phyloP scores from a whole-genome alignment of 2,113 vertebrate species.

The Ranitomeya variabilis region DNA sequence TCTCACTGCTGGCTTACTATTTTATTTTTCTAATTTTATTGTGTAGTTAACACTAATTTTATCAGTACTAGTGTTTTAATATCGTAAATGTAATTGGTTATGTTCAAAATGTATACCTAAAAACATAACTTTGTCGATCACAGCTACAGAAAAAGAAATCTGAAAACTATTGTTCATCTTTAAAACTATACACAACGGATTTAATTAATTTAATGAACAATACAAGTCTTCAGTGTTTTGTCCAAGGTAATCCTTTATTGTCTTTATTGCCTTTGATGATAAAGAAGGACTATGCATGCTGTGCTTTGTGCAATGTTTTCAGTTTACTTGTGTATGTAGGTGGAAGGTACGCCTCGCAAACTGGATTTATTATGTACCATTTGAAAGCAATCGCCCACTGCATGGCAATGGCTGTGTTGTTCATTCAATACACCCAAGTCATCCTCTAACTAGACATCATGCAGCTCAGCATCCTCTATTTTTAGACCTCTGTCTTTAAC shows the following conservation, averaged over 20 bases:
- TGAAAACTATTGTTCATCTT: neutral
- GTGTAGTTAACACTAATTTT: neutral
- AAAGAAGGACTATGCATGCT: neutral
- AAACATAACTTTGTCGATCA: neutral
- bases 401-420: constrained; percentile 34
- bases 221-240: neutral
- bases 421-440: constrained; percentile 22
- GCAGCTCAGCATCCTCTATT: neutral
- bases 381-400: constrained; percentile 48
- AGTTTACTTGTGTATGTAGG: constrained; percentile 29
- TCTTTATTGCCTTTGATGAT: neutral
- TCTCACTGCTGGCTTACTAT: neutral
- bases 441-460: constrained; percentile 42
- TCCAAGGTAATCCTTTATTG: neutral
- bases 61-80: neutral
- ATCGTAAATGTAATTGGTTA: neutral
- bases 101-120: too few relatives aligned
- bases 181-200: neutral
- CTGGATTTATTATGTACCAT: constrained; percentile 28
- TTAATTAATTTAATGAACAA: neutral
- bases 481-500: constrained; percentile 18
- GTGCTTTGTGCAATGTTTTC: constrained; percentile 16
- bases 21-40: neutral
- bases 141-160: neutral
- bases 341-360: neutral